Conservation (phyloP, 2,888 invertebrate genomes). For the Brenthis daphne region DNA sequence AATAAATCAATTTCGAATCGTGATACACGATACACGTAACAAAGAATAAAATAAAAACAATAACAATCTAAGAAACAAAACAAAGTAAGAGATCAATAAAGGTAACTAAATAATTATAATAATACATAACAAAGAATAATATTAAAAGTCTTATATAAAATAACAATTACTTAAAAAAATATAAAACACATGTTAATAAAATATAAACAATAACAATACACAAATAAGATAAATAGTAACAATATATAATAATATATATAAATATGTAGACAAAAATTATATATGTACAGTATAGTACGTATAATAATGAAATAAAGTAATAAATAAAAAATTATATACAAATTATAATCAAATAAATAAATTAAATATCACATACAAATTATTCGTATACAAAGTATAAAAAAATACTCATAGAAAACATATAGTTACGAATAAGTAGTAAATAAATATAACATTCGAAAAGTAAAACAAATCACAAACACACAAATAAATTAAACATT, state of each 20-base stretch:
- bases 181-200: constrained; percentile 9
- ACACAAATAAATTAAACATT: constrained; percentile 56
- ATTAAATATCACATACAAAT: constrained; percentile 35
- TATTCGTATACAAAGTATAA: constrained; percentile 37
- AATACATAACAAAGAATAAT: constrained; percentile 14
- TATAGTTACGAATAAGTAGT: constrained; percentile 48
- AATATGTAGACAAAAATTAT: no score
- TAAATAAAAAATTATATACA: constrained; percentile 33
- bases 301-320: constrained; percentile 5
- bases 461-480: constrained; percentile 54
- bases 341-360: constrained; percentile 32
- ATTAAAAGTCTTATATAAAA: constrained; percentile 5
- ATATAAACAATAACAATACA: constrained; percentile 14
- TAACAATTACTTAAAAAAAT: constrained; percentile 15
- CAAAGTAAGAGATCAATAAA: constrained; percentile 36
- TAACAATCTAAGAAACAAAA: constrained; percentile 19
- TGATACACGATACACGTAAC: constrained; percentile 35
- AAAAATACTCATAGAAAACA: constrained; percentile 65
- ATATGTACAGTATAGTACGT: not conserved
- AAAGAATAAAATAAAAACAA: constrained; percentile 16
- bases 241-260: not conserved
- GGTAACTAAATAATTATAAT: constrained; percentile 25
- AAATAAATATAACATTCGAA: constrained; percentile 60
- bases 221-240: not conserved
- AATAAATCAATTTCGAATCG: constrained; percentile 43